A percentile compares a stretch with the other conserved stretches of the same genome.
These are phyloP conservation scores for Pollenia amentaria DNA, from an alignment of 2,888 invertebrate genomes.

Conservation along the genomic window DNA sequence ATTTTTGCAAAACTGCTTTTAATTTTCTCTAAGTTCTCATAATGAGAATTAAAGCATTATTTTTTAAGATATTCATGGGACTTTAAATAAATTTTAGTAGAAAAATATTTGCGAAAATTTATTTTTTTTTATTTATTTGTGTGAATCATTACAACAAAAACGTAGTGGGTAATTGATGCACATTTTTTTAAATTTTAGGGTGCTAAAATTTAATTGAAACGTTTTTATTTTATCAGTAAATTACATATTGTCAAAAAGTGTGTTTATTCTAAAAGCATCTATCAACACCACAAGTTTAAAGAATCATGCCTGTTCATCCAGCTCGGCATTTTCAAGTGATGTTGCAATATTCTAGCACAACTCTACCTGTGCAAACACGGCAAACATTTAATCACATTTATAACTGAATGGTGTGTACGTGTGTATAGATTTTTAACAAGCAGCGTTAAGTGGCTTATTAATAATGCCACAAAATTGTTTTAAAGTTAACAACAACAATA, in stretches of 20 bases:
- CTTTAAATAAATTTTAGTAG: too few relatives aligned
- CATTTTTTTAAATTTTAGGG: too few relatives aligned
- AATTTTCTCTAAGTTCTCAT: too few relatives aligned
- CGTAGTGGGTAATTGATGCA: too few relatives aligned
- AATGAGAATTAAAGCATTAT: too few relatives aligned
- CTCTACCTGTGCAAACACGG: not conserved
- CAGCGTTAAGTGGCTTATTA: slow-evolving; percentile 73
- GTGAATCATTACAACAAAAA: too few relatives aligned
- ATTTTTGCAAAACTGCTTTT: too few relatives aligned
- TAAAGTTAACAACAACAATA: slow-evolving; percentile 70
- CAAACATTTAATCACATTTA: slow-evolving; percentile 17
- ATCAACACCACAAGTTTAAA: slow-evolving; percentile 48
- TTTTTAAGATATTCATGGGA: too few relatives aligned
- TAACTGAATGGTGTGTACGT: slow-evolving; percentile 4
- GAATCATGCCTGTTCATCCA: not conserved
- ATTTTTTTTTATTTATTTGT: too few relatives aligned
- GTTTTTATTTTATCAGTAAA: too few relatives aligned
- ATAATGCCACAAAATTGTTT: slow-evolving; percentile 70
- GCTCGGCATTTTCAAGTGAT: slow-evolving; percentile 2
- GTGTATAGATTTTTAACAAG: slow-evolving; percentile 58
- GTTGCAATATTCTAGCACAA: slow-evolving; percentile 15
- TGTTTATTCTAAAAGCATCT: slow-evolving; percentile 47
- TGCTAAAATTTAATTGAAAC: too few relatives aligned
- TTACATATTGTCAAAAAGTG: not conserved
- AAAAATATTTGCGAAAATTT: too few relatives aligned